These are phyloP conservation scores for Mongoloraphidia duomilia DNA, from an alignment of 2,888 invertebrate species.

Conservation along the genomic window DNA sequence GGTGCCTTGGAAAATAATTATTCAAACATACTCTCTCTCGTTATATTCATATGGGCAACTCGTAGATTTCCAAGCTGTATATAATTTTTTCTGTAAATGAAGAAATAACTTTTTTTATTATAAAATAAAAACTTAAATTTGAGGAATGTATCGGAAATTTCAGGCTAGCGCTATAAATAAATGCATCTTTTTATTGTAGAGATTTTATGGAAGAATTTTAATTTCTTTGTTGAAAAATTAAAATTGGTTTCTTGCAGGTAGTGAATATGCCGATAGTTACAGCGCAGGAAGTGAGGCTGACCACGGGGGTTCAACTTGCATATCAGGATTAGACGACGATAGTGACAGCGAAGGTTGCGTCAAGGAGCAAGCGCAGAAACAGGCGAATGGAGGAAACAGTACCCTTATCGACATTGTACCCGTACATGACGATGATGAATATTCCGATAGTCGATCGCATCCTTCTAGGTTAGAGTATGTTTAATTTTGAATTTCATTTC, in stretches of 20 bases:
- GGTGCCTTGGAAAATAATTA: too few relatives aligned
- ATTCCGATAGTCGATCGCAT: slow-evolving; percentile 18
- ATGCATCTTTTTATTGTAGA: neutral
- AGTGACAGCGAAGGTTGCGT: slow-evolving; percentile 34
- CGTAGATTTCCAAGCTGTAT: too few relatives aligned
- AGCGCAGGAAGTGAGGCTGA: slow-evolving; percentile 36
- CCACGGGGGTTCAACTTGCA: slow-evolving; percentile 24
- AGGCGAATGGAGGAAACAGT: slow-evolving; percentile 22
- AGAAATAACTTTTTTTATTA: too few relatives aligned
- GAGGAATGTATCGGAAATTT: too few relatives aligned
- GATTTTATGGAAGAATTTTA: too few relatives aligned
- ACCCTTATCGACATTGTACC: slow-evolving; percentile 29
- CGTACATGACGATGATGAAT: slow-evolving; percentile 30
- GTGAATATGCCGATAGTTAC: slow-evolving; percentile 37
- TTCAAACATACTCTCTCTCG: too few relatives aligned
- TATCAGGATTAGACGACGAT: slow-evolving; percentile 38
- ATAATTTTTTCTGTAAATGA: too few relatives aligned
- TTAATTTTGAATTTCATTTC: neutral
- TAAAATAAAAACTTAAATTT: too few relatives aligned
- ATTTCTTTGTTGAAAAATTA: too few relatives aligned
- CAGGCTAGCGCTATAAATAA: neutral
- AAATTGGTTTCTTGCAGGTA: slow-evolving; percentile 20
- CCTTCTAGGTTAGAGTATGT: slow-evolving; percentile 25
- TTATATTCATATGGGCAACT: too few relatives aligned
- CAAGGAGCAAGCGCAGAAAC: slow-evolving; percentile 12